Percentiles rank a stretch among this genome's conserved stretches.
Conservation (phyloP, 2,888 invertebrate genomes). For the Tipula vernalis region DNA sequence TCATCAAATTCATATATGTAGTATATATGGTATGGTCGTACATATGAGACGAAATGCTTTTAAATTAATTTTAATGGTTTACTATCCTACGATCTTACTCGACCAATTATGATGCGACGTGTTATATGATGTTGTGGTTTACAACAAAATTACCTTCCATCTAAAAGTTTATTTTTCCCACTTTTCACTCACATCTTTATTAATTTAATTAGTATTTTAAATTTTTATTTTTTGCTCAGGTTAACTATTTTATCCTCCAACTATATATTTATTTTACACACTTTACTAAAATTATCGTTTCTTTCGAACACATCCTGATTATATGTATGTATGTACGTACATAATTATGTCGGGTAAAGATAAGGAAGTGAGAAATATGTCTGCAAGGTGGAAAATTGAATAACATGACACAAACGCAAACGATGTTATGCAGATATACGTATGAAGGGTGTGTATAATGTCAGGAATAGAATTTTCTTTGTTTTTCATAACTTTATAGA, state of each 20-base stretch:
- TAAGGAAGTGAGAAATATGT: not conserved
- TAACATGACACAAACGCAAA: not conserved
- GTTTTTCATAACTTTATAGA: not conserved
- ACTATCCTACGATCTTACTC: not conserved
- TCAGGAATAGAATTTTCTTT: not conserved
- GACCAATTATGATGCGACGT: not conserved
- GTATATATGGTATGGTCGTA: not conserved
- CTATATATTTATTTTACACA: not conserved
- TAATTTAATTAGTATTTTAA: not conserved
- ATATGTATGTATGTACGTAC: too few species aligned
- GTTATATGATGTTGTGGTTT: not conserved
- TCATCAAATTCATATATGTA: not conserved
- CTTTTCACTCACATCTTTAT: not conserved
- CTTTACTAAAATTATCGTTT: too few species aligned
- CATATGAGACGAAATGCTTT: not conserved
- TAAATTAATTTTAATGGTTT: not conserved
- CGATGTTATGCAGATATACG: not conserved
- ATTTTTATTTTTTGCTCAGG: not conserved
- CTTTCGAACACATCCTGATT: too few species aligned
- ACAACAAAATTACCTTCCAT: not conserved
- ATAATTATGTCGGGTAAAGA: too few species aligned
- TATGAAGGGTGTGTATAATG: not conserved
- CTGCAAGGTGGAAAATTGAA: not conserved
- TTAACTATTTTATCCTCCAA: not conserved
- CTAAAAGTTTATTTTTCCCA: not conserved